These are phyloP conservation scores for Arctopsyche grandis DNA, from an alignment of 1,140 invertebrate species.

Conservation along the genomic window DNA sequence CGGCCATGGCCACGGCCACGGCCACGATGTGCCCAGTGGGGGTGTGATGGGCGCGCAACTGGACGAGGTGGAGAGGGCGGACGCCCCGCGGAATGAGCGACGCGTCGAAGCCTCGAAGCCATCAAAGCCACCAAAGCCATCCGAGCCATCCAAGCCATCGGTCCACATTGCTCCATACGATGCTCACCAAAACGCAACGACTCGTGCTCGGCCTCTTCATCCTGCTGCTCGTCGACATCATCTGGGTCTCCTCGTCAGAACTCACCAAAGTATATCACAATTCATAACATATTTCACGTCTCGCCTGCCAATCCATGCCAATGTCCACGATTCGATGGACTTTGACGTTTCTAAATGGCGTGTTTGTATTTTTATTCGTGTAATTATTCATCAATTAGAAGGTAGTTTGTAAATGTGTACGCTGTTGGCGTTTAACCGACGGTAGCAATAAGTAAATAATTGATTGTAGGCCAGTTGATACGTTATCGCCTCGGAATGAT, in stretches of 20 bases:
- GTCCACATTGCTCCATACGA: constrained; percentile 48
- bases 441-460: not conserved
- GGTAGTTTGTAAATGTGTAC: too few species aligned
- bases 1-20: not conserved
- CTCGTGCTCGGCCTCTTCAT: constrained; percentile 80
- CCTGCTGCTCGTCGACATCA: constrained; percentile 83
- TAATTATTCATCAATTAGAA: too few species aligned
- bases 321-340: too few species aligned
- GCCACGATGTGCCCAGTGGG: not conserved
- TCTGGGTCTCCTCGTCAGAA: constrained; percentile 89
- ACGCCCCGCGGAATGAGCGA: not conserved
- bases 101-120: not conserved
- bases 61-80: not conserved
- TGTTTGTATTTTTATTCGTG: too few species aligned
- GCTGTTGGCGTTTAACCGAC: not conserved
- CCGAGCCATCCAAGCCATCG: too few species aligned
- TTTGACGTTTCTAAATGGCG: too few species aligned
- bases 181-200: constrained; percentile 77
- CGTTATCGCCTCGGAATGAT: too few species aligned
- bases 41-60: too few species aligned
- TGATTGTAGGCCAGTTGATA: too few species aligned
- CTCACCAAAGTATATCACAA: constrained; percentile 76
- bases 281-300: too few species aligned
- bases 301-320: too few species aligned
- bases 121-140: not conserved